These are phyloP conservation scores for Leptinotarsa undecemlineata DNA, from an alignment of 1,140 invertebrate genomes.

Conservation along the genomic window DNA sequence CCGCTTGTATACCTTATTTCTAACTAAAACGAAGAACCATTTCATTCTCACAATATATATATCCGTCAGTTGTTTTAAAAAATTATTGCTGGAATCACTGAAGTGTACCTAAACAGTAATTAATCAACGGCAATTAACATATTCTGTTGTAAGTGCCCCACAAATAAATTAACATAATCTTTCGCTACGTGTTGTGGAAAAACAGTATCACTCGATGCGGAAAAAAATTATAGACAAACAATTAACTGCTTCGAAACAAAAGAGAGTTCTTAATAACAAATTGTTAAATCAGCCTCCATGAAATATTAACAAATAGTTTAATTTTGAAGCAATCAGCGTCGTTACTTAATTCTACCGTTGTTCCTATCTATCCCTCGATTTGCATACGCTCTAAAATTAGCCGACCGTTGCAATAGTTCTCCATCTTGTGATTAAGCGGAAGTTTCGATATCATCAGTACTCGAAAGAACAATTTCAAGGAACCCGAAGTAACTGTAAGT, in stretches of 20 bases:
- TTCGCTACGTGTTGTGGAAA: conserved; percentile 12
- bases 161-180: conserved; percentile 9
- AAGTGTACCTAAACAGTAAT: conserved; percentile 4
- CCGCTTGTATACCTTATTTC: too few relatives aligned
- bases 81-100: background rate
- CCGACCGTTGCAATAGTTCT: conserved; percentile 13
- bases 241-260: conserved; percentile 15
- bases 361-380: conserved; percentile 15
- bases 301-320: conserved; percentile 29
- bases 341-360: conserved; percentile 19
- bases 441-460: conserved; percentile 22
- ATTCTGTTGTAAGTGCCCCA: background rate
- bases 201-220: conserved; percentile 18
- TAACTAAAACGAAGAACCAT: too few relatives aligned
- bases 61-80: too few relatives aligned
- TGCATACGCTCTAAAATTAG: conserved; percentile 18
- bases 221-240: conserved; percentile 20
- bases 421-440: conserved; percentile 20
- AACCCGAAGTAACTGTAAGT: conserved; percentile 17
- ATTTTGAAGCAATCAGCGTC: conserved; percentile 19
- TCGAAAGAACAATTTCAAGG: conserved; percentile 19
- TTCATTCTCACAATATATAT: too few relatives aligned
- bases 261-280: conserved; percentile 15
- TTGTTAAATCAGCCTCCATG: conserved; percentile 19
- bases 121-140: conserved; percentile 6